phyloP scores from a whole-genome alignment of 2,113 vertebrate species.

The Bettongia penicillata region DNA sequence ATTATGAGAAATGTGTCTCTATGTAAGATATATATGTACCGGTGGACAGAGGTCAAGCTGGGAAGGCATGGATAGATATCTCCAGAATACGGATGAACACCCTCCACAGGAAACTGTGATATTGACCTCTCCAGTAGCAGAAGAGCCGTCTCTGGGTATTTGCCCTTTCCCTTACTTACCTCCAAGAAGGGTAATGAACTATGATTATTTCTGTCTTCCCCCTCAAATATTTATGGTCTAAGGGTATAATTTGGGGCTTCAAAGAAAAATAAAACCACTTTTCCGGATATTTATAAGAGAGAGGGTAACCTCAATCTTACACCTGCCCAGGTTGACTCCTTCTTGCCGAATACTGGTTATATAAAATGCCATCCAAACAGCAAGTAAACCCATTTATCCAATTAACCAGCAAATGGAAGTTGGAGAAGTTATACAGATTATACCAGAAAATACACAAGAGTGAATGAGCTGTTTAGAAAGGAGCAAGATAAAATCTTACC shows the following conservation, averaged over 20 bases:
- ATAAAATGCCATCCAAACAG: background rate
- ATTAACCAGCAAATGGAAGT: background rate
- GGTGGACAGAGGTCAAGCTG: background rate
- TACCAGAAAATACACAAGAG: background rate
- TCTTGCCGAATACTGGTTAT: background rate
- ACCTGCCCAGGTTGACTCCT: background rate
- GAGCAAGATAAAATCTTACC: background rate
- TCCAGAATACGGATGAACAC: background rate
- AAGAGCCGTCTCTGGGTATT: background rate
- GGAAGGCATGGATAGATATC: background rate
- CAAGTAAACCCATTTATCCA: background rate
- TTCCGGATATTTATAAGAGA: background rate
- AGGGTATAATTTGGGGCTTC: background rate
- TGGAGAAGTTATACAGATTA: background rate
- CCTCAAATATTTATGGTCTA: background rate
- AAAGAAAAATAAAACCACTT: background rate
- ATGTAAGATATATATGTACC: background rate
- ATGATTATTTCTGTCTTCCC: background rate
- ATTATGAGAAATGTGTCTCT: background rate
- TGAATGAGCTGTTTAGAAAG: background rate
- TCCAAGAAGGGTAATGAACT: background rate
- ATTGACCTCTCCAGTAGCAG: background rate
- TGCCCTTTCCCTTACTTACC: background rate
- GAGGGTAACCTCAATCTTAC: background rate
- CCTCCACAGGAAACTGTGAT: background rate